Percentiles rank a stretch among this genome's conserved stretches.
Conservation (phyloP, 2,113 vertebrate species). For the Oceanites oceanicus region DNA sequence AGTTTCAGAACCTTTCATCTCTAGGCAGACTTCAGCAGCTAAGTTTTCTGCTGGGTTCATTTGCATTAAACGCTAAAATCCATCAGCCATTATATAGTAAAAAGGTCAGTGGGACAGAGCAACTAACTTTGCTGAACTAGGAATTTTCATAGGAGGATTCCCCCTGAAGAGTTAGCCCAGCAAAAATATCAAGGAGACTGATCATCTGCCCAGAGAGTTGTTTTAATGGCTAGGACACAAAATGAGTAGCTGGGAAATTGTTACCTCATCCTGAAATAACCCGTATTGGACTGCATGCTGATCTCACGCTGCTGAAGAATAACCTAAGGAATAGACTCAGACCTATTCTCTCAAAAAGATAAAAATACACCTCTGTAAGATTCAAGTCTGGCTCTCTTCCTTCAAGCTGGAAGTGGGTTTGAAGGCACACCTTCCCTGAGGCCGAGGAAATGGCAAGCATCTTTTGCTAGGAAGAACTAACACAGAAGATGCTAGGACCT, state of each 20-base stretch:
- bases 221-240: background rate
- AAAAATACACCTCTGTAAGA: background rate
- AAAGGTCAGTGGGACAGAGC: background rate
- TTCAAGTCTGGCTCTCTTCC: background rate
- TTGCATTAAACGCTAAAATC: background rate
- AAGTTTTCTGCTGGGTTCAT: background rate
- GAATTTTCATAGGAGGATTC: background rate
- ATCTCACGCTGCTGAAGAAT: background rate
- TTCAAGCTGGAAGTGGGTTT: background rate
- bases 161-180: background rate
- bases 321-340: background rate
- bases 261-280: background rate
- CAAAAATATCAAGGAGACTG: background rate
- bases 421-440: background rate
- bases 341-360: background rate
- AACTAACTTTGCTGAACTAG: background rate
- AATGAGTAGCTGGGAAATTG: background rate
- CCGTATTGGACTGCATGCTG: background rate
- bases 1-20: background rate
- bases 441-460: accelerated
- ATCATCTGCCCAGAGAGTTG: background rate
- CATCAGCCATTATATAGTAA: background rate
- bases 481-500: background rate
- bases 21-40: background rate
- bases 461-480: background rate